Percentiles rank a stretch among this genome's conserved stretches.
Evolutionary conservation across 1,140 invertebrate genomes (phyloP).

Genomic region (Rhagoletis zephyria): DNA sequence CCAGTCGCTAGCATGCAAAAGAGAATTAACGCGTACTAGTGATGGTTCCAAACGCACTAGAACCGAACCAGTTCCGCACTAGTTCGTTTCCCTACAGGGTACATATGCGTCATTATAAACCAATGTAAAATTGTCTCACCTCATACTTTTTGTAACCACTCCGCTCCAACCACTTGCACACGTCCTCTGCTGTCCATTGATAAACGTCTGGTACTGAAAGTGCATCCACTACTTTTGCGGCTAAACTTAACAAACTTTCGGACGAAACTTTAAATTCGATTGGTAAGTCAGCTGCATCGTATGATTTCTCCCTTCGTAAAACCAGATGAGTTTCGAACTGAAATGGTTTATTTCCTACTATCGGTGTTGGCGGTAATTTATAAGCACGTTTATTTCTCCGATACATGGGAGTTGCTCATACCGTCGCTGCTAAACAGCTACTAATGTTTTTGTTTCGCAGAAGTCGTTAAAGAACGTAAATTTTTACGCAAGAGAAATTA

Average conservation of each 20-base stretch:
- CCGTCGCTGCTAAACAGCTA: background rate
- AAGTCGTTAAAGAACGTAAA: background rate
- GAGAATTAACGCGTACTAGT: too few species aligned
- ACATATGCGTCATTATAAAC: too few species aligned
- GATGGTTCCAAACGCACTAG: too few species aligned
- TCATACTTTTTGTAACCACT: slow-evolving; percentile 68
- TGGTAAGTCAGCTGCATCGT: slow-evolving; percentile 60
- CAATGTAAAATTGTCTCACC: slow-evolving; percentile 57
- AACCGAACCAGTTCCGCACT: too few species aligned
- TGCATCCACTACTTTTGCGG: slow-evolving; percentile 63
- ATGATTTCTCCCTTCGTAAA: background rate
- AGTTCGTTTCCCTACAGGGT: too few species aligned
- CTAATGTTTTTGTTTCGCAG: background rate
- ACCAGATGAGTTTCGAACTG: background rate
- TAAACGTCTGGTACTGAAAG: slow-evolving; percentile 65
- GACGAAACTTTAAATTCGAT: slow-evolving; percentile 64
- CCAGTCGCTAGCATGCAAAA: too few species aligned
- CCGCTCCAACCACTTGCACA: slow-evolving; percentile 63
- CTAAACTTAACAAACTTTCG: slow-evolving; percentile 64
- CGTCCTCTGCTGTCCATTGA: slow-evolving; percentile 66
- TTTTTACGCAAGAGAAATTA: background rate
- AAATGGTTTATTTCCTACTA: background rate
- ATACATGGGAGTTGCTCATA: background rate
- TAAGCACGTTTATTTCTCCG: background rate
- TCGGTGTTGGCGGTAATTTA: background rate